Conservation (phyloP, 2,888 invertebrate genomes). For the Disparrhopalites patrizii region DNA sequence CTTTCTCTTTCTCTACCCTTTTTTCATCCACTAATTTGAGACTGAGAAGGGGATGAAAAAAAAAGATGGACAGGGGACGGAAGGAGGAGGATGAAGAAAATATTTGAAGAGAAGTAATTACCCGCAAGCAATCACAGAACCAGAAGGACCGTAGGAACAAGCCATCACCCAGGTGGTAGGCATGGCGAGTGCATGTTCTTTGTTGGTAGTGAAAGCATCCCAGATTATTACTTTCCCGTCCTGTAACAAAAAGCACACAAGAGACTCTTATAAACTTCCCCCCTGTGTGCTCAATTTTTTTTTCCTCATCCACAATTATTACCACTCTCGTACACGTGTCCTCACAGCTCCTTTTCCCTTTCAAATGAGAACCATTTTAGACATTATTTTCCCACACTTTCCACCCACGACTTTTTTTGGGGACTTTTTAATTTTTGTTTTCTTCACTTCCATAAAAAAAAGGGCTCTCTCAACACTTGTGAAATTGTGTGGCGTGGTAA, state of each 20-base stretch:
- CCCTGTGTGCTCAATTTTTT: not conserved
- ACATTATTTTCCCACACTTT: too few species aligned
- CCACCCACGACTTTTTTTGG: too few species aligned
- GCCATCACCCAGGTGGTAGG: constrained; percentile 98
- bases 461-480: too few species aligned
- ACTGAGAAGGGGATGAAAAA: too few species aligned
- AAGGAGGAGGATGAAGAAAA: not conserved
- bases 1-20: too few species aligned
- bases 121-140: constrained; percentile 91
- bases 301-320: not conserved
- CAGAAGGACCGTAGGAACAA: constrained; percentile 93
- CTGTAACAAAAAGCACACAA: constrained; percentile 54
- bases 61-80: too few species aligned
- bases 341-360: not conserved
- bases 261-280: not conserved
- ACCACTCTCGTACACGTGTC: not conserved
- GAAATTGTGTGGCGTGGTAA: too few species aligned
- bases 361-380: not conserved
- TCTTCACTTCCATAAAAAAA: too few species aligned
- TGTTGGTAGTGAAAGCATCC: constrained; percentile 97
- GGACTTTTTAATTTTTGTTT: too few species aligned
- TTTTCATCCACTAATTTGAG: too few species aligned
- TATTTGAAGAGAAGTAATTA: constrained; percentile 51
- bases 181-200: constrained; percentile 94
- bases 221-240: constrained; percentile 98